These are phyloP conservation scores for Carcharodon carcharias DNA, from an alignment of 2,797 vertebrate species.

Conservation along the genomic window DNA sequence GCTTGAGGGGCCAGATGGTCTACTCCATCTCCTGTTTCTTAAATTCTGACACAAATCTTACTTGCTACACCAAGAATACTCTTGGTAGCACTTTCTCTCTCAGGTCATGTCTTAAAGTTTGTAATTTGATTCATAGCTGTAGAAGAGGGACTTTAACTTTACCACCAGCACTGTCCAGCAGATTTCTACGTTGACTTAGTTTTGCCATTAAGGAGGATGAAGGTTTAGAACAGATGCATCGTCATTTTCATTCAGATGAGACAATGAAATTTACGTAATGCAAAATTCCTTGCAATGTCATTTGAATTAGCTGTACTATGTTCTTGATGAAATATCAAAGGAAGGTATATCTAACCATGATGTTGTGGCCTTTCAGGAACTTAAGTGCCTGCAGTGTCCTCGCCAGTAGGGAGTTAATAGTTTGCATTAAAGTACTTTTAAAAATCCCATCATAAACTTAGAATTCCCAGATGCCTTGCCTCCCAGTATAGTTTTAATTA, in stretches of 20 bases:
- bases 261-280: neutral
- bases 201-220: neutral
- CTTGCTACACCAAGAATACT: neutral
- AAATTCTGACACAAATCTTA: neutral
- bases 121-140: neutral
- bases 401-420: neutral
- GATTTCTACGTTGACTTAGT: neutral
- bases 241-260: neutral
- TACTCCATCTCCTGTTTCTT: neutral
- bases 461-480: neutral
- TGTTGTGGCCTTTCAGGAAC: neutral
- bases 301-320: neutral
- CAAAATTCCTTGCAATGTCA: neutral
- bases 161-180: neutral
- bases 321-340: neutral
- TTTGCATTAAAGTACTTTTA: neutral
- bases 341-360: neutral
- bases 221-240: neutral
- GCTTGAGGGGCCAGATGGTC: neutral
- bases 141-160: neutral
- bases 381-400: neutral
- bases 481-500: neutral
- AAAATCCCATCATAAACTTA: neutral
- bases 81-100: neutral
- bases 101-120: neutral